Percentiles rank a stretch among this genome's conserved stretches.
These are phyloP conservation scores for Xylota segnis DNA, from an alignment of 2,888 invertebrate species.

Conservation along the genomic window DNA sequence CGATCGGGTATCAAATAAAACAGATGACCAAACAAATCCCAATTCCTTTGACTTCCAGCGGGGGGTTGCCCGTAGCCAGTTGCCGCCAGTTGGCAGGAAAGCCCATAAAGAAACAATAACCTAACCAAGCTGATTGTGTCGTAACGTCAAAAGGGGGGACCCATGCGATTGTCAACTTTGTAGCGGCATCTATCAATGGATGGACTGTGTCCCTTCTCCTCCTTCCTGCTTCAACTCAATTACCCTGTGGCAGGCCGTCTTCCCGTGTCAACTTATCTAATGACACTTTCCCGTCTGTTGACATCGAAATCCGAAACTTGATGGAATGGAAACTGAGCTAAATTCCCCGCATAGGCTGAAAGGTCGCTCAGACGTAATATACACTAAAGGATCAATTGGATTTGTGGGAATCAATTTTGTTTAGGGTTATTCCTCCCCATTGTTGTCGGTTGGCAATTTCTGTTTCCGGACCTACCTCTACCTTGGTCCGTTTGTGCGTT, in stretches of 20 bases:
- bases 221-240: constrained; percentile 71
- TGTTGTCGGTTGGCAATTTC: constrained; percentile 29
- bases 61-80: too few species aligned
- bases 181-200: constrained; percentile 69
- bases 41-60: constrained; percentile 74
- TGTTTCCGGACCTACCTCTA: constrained; percentile 74
- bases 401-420: constrained; percentile 76
- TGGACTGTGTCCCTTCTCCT: neutral
- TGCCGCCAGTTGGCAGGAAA: constrained; percentile 40
- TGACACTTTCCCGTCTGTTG: constrained; percentile 76
- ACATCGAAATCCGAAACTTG: constrained; percentile 72
- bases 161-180: constrained; percentile 59
- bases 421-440: constrained; percentile 69
- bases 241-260: constrained; percentile 66
- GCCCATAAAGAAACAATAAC: constrained; percentile 75
- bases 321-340: constrained; percentile 34
- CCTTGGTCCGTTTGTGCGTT: constrained; percentile 27
- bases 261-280: constrained; percentile 75
- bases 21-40: constrained; percentile 77
- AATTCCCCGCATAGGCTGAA: constrained; percentile 58
- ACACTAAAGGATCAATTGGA: constrained; percentile 73
- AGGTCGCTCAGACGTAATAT: constrained; percentile 72
- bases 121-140: constrained; percentile 38
- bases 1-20: constrained; percentile 77
- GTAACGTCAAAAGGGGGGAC: constrained; percentile 42